Evolutionary conservation across 2,113 vertebrate genomes (phyloP).

Genomic region (Sceloporus undulatus): DNA sequence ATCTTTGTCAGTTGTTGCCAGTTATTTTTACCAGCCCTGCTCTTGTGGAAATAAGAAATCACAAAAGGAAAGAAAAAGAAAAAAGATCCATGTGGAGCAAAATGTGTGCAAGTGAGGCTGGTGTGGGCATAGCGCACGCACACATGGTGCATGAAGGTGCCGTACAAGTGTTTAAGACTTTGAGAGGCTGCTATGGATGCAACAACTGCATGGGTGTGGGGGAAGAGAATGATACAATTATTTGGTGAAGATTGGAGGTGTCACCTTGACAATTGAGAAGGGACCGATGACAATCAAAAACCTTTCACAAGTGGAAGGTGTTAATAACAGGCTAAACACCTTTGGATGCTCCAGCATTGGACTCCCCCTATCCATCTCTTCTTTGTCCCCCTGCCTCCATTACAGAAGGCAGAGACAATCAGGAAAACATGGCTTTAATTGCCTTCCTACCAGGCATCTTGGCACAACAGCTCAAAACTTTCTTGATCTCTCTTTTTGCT

Average conservation of each 20-base stretch:
- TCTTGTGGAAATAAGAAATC: too few species aligned
- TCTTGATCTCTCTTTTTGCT: background rate
- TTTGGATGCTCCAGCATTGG: accelerated
- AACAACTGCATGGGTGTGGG: background rate
- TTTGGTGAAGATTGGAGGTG: constrained; percentile 35
- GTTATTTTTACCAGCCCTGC: too few species aligned
- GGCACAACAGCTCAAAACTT: background rate
- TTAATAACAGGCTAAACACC: constrained; percentile 20
- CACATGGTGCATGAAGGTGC: too few species aligned
- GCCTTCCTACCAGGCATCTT: too few species aligned
- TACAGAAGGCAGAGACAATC: background rate
- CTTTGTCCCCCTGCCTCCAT: background rate
- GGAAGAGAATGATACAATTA: background rate
- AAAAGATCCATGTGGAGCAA: too few species aligned
- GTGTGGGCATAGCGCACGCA: background rate
- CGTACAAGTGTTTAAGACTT: background rate
- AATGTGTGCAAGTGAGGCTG: too few species aligned
- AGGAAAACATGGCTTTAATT: background rate
- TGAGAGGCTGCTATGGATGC: background rate
- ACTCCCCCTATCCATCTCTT: too few species aligned
- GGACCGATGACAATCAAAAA: accelerated
- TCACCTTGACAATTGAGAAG: constrained; percentile 2
- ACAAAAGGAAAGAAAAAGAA: too few species aligned
- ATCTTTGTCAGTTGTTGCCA: too few species aligned
- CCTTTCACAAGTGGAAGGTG: background rate